Evolutionary conservation across 2,113 vertebrate genomes (phyloP).

Genomic region (human (Homo sapiens)): DNA sequence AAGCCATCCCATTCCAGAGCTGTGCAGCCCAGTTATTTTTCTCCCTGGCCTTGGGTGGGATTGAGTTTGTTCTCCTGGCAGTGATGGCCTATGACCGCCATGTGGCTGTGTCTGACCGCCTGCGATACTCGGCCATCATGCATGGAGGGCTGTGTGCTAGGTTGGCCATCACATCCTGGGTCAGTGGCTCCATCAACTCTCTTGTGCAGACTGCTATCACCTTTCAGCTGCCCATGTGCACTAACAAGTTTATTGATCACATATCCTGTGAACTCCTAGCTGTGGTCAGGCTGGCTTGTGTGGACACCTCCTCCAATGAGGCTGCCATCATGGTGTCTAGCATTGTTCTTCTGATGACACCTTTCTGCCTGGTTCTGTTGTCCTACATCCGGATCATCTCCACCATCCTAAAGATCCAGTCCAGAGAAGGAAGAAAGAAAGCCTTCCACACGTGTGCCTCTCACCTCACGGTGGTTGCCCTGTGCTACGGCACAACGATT

Average conservation of each 20-base stretch:
- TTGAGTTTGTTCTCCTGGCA: conserved; percentile 54
- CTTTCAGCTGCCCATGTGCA: conserved; percentile 50
- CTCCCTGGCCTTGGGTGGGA: conserved; percentile 46
- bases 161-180: neutral
- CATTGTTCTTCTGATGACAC: conserved; percentile 8
- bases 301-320: conserved; percentile 41
- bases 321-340: neutral
- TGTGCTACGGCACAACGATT: conserved; percentile 66
- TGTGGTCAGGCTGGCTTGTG: conserved; percentile 53
- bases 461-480: conserved; percentile 34
- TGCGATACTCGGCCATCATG: neutral
- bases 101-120: conserved; percentile 36
- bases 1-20: neutral
- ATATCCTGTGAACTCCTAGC: conserved; percentile 42
- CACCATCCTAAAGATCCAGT: conserved; percentile 38
- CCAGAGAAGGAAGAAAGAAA: conserved; percentile 52
- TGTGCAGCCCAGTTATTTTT: conserved; percentile 56
- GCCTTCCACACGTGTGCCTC: conserved; percentile 54
- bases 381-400: conserved; percentile 52
- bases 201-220: neutral
- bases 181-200: conserved; percentile 43
- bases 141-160: neutral
- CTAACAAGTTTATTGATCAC: conserved; percentile 46
- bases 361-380: conserved; percentile 44
- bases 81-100: conserved; percentile 53